Evolutionary conservation across 2,888 invertebrate species (phyloP), one percentile per base, ranked within the genome.

Genomic region (Teleiodes luculella): DNA sequence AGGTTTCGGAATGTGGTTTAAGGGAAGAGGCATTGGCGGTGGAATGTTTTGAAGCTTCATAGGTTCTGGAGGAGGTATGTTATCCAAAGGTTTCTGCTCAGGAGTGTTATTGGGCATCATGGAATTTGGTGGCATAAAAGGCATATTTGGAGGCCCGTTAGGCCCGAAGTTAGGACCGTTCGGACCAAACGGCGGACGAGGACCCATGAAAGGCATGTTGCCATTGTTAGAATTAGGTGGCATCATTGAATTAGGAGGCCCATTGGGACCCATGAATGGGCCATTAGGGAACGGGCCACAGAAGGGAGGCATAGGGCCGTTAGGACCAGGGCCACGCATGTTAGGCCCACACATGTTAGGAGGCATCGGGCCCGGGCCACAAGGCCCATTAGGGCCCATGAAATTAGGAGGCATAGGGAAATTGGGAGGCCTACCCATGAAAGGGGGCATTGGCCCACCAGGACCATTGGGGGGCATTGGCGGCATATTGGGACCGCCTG

Each of bases 31-130:
- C 66, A 90, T 88, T 0, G 93, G 92, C 1, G 92, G 91, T 18
- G 92, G 92, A 66, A 93, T 92, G 57, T 91, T 91, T 67, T 92
- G 92, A 13, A 92, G 83, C 66, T 92, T 93, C 72, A 93, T 80
- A 1, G 74, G 68, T 61, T 92, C 72, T 24, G 80, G 75, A 7
- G 76, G 75, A 16, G 75, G 78, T 54, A 80, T 70, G 55, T 62
- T 48, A 24, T 79, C 76, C 58, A 74, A 57, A 2, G 70, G 59
- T 51, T 78, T 78, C 8, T 69, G 63, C 28, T 80, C 79, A 28
- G 77, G 60, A 31, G 41, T 31, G 39, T 41, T 41, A 41, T 39
- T 51, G 7, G 13, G n/a, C 16, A 28, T 14, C 58, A 70, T 64
- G 5, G 68, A 57, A 54, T 68, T 76, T 24, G 75, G 74, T 1